These are phyloP conservation scores for Drosophila obscura DNA, from an alignment of 1,140 invertebrate species.

Conservation along the genomic window DNA sequence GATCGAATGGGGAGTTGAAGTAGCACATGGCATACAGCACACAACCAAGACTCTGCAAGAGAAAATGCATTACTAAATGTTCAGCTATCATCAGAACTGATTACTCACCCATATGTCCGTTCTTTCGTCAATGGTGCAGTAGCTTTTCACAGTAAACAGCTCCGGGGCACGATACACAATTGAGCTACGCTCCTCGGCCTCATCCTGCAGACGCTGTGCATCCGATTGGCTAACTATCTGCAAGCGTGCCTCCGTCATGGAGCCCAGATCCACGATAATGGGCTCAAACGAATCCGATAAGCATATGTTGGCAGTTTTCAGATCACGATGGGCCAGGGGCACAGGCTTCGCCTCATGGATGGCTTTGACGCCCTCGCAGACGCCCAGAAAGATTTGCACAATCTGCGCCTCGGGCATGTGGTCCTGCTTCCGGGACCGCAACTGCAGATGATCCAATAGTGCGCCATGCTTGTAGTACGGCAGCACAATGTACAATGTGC, in stretches of 20 bases:
- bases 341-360: slow-evolving; percentile 90
- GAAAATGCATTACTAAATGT: neutral
- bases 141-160: slow-evolving; percentile 93
- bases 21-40: slow-evolving; percentile 93
- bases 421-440: slow-evolving; percentile 86
- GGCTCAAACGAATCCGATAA: slow-evolving; percentile 89
- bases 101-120: slow-evolving; percentile 93
- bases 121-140: slow-evolving; percentile 91
- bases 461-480: slow-evolving; percentile 93
- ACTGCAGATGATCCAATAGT: slow-evolving; percentile 89
- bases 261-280: slow-evolving; percentile 94
- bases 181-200: slow-evolving; percentile 92
- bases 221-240: slow-evolving; percentile 90
- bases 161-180: slow-evolving; percentile 95
- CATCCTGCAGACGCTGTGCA: slow-evolving; percentile 91
- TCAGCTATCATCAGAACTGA: no score
- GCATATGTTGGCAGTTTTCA: slow-evolving; percentile 94
- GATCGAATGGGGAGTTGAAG: slow-evolving; percentile 94
- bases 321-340: slow-evolving; percentile 91
- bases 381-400: slow-evolving; percentile 89
- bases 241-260: slow-evolving; percentile 89
- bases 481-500: slow-evolving; percentile 90
- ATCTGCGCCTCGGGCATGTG: slow-evolving; percentile 88
- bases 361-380: slow-evolving; percentile 90
- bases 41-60: slow-evolving; percentile 91